Evolutionary conservation across 2,113 vertebrate species (phyloP).

Genomic region (Cephalophus harveyi): DNA sequence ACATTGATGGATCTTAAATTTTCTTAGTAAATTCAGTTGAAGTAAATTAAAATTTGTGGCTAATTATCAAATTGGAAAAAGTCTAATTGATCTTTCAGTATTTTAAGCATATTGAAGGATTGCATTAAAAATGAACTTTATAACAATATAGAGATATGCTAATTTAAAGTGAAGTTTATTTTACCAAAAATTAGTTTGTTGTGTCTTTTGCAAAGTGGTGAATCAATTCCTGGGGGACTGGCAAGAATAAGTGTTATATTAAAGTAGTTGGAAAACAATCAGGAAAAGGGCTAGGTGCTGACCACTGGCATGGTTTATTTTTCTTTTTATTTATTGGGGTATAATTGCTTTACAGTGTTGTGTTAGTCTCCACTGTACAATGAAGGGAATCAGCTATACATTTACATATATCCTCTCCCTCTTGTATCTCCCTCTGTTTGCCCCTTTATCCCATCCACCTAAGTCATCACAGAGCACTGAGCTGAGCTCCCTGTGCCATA

Average conservation of each 20-base stretch:
- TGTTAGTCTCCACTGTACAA: background rate
- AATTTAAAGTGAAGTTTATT: background rate
- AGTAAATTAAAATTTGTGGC: background rate
- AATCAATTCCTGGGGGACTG: background rate
- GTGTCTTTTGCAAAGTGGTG: background rate
- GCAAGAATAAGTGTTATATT: background rate
- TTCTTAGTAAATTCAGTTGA: slow-evolving; percentile 21
- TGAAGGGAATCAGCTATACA: background rate
- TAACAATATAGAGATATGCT: background rate
- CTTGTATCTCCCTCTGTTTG: background rate
- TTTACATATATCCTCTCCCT: background rate
- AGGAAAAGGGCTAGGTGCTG: background rate
- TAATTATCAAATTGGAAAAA: background rate
- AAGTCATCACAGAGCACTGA: background rate
- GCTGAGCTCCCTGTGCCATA: background rate
- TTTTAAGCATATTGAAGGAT: background rate
- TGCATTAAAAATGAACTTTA: background rate
- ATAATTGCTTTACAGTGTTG: background rate
- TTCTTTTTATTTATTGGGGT: background rate
- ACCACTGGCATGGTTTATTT: background rate
- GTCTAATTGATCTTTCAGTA: background rate
- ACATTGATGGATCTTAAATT: background rate
- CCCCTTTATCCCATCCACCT: background rate
- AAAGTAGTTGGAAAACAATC: background rate
- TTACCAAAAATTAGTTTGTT: background rate